Evolutionary conservation across 2,888 invertebrate genomes (phyloP).

Genomic region (Dasysyrphus tricinctus): DNA sequence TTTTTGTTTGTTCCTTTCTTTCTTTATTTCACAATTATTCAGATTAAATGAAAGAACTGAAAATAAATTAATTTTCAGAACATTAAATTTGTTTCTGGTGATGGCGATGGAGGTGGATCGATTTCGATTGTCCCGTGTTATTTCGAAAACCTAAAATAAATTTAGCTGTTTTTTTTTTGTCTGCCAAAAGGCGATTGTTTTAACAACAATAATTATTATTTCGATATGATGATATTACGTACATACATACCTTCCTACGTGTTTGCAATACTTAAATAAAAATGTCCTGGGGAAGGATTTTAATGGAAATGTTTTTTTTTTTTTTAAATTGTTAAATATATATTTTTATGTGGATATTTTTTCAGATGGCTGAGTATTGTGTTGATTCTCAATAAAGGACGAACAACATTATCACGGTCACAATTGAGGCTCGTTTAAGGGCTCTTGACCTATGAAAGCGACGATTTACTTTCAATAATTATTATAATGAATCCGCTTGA

Average conservation of each 20-base stretch:
- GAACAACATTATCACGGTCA: neutral
- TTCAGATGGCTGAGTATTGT: neutral
- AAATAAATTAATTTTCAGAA: constrained; percentile 51
- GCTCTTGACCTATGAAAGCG: neutral
- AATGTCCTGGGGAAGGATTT: constrained; percentile 8
- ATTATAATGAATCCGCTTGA: neutral
- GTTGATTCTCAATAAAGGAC: neutral
- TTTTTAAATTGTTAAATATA: neutral
- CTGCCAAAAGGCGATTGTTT: constrained; percentile 25
- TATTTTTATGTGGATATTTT: neutral
- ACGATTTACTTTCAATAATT: neutral
- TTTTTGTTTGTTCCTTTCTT: neutral
- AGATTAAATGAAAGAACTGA: constrained; percentile 22
- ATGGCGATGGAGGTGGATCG: neutral
- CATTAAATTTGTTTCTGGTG: constrained; percentile 21
- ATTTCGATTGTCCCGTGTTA: neutral
- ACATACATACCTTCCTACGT: too few species aligned
- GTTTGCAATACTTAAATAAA: constrained; percentile 9
- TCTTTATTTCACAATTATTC: constrained; percentile 3
- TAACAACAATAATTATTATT: constrained; percentile 38
- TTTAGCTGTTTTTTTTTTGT: neutral
- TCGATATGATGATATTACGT: constrained; percentile 16
- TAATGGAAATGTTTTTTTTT: neutral
- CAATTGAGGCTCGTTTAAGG: neutral
- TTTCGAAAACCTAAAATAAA: neutral